Conservation (phyloP, 2,797 vertebrate species). For the Eulemur mongoz region DNA sequence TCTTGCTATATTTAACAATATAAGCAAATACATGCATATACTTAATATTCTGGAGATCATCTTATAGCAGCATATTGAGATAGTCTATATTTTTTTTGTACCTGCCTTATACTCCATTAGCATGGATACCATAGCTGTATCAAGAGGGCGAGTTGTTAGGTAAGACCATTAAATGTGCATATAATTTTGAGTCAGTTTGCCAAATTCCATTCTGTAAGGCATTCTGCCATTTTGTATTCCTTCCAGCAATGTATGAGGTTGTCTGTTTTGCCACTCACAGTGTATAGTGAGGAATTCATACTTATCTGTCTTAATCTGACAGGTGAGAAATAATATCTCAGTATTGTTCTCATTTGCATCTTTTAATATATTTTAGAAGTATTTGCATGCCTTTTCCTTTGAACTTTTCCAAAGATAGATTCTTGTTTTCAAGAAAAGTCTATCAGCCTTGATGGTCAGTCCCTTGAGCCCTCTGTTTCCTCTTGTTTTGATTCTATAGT, state of each 20-base stretch:
- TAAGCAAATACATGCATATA: not conserved
- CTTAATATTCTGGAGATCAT: not conserved
- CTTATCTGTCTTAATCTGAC: not conserved
- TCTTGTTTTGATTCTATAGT: not conserved
- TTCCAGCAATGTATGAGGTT: not conserved
- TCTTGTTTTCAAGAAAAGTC: not conserved
- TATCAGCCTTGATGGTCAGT: not conserved
- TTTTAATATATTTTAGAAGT: not conserved
- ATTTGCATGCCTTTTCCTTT: not conserved
- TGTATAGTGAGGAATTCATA: not conserved
- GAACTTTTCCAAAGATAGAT: not conserved
- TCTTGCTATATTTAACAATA: not conserved
- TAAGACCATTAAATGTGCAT: not conserved
- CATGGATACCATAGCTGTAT: not conserved
- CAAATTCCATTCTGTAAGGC: not conserved
- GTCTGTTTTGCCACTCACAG: not conserved
- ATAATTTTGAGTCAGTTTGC: not conserved
- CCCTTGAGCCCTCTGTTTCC: not conserved
- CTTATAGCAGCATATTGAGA: not conserved
- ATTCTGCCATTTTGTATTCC: not conserved
- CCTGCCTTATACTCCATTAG: not conserved
- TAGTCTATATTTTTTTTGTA: not conserved
- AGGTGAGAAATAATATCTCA: not conserved
- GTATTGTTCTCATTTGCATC: not conserved
- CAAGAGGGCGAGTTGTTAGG: not conserved